Conservation (phyloP, 2,888 invertebrate genomes). For the Philaethria dido region DNA sequence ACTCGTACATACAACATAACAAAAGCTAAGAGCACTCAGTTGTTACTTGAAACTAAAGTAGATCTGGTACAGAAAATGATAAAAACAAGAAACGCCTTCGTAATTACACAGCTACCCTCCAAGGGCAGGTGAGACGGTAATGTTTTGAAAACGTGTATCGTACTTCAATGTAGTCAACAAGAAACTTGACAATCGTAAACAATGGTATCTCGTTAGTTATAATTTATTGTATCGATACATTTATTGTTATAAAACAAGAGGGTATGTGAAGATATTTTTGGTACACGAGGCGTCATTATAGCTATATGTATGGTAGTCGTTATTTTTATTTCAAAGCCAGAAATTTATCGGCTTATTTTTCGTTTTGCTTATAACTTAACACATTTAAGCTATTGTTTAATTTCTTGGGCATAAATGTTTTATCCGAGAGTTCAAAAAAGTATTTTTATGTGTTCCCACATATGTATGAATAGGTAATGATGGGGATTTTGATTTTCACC, state of each 20-base stretch:
- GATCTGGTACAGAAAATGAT: slow-evolving; percentile 14
- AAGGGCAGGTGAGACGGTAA: slow-evolving; percentile 3
- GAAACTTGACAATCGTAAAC: slow-evolving; percentile 18
- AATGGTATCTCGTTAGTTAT: slow-evolving; percentile 31
- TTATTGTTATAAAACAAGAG: slow-evolving; percentile 39
- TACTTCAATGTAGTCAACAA: slow-evolving; percentile 24
- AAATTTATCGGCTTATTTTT: no score
- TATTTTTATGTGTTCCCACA: no score
- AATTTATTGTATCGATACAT: slow-evolving; percentile 39
- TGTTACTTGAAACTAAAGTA: slow-evolving; percentile 2
- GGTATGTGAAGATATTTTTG: neutral
- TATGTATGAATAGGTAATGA: no score
- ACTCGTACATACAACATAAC: neutral
- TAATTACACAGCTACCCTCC: slow-evolving; percentile 1
- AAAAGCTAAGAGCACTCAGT: neutral
- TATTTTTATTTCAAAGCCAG: slow-evolving; percentile 9
- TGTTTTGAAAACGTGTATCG: slow-evolving; percentile 20
- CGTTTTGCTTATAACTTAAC: no score
- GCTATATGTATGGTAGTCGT: neutral
- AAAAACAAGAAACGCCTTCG: slow-evolving; percentile 1
- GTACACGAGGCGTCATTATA: neutral
- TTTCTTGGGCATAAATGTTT: no score
- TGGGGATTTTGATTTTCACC: no score
- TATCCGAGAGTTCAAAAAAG: no score
- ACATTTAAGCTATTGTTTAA: no score